These are phyloP conservation scores for Hippocampus guttulatus DNA, from an alignment of 2,113 vertebrate species.

Conservation along the genomic window DNA sequence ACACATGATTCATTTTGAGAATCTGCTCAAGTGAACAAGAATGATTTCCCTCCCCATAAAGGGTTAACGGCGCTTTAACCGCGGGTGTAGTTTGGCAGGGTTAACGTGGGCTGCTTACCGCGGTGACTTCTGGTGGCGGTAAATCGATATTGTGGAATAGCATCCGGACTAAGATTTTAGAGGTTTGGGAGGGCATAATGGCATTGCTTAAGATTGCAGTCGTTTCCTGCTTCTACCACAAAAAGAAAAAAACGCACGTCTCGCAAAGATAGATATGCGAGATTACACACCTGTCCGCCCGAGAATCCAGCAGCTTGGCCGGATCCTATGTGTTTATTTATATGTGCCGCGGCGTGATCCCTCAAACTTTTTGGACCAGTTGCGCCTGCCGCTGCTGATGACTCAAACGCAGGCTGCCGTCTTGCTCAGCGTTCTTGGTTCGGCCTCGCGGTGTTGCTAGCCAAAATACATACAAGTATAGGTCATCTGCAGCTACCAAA, in stretches of 20 bases:
- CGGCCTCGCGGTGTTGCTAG: neutral
- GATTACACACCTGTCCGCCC: constrained; percentile 1
- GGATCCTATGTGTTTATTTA: neutral
- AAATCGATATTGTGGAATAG: constrained; percentile 5
- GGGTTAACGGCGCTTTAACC: neutral
- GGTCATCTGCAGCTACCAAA: constrained; percentile 7
- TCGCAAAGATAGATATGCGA: neutral
- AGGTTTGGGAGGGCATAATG: neutral
- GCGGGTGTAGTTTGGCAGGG: neutral
- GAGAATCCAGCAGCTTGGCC: neutral
- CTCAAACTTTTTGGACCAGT: neutral
- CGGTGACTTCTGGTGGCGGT: neutral
- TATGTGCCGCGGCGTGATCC: neutral
- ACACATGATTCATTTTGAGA: neutral
- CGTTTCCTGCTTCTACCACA: neutral
- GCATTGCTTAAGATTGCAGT: neutral
- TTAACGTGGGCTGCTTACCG: neutral
- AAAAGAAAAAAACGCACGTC: neutral
- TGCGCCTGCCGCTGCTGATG: neutral
- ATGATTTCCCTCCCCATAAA: neutral
- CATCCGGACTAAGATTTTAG: neutral
- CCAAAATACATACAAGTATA: constrained; percentile 3
- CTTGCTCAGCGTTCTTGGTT: neutral
- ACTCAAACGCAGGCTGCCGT: neutral
- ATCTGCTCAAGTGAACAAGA: neutral